Base-by-base conservation (phyloP, 1,140 invertebrate species). In the Drepana arcuata region DNA sequence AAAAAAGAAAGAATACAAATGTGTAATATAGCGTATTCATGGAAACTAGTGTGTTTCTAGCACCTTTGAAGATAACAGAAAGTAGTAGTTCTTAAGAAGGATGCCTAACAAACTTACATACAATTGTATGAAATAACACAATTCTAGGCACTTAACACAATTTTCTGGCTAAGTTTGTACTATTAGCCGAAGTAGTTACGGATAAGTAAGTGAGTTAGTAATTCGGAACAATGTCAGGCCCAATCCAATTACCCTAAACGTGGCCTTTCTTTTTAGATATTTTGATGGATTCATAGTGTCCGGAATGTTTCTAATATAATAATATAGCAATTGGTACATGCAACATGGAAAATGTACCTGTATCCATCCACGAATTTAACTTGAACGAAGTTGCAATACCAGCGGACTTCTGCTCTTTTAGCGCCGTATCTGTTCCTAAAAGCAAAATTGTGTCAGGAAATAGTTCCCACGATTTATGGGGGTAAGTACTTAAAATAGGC, bases 401-500 rank as follows among this genome's bases (percentile, higher is more conserved):
- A 1, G 55, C 44, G 13, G 64, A 68, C 41, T 57, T 64, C 23
- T 52, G 54, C 35, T 58, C 54, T 25, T 43, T 51, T 6, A 44
- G 11, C 27, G 36, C 43, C 28, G 52, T 50, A 41, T 60, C 64
- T 33, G 59, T 73, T n/a, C 66, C 66, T 73, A 59, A 63, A 67
- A 64, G 54, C 44, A 64, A 64, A 64, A 58, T 32, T 55, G 27
- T 63, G 56, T 61, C 48, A 59, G 53, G 44, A 57, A 61, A 57
- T 48, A 43, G 37, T 35, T 16, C 13, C 16, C 10, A 42, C 41
- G 47, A 61, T 61, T 61, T 66, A 61, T 59, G 48, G 41, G 41
- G 28, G 24, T 48, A 41, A 42, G 33, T 60, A 53, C 59, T 58
- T 34, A 26, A 32, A 39, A 16, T 29, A n/a, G 27, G 23, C 12